Evolutionary conservation across 2,113 vertebrate species (phyloP).

Genomic region (Mormoops blainvillei): DNA sequence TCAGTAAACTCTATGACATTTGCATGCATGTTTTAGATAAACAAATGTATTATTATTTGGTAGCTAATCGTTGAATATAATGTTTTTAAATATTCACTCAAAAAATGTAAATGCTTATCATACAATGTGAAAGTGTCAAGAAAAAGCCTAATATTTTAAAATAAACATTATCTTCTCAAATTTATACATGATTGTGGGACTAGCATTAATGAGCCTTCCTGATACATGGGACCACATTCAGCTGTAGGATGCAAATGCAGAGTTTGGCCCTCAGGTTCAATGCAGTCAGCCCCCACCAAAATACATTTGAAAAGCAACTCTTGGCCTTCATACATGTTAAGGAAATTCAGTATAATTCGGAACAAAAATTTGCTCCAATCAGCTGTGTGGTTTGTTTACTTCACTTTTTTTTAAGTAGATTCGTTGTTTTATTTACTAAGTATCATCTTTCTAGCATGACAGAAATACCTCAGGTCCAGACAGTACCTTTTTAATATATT

Average conservation of each 20-base stretch:
- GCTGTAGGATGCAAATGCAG: background rate
- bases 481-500: background rate
- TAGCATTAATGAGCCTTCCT: background rate
- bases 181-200: background rate
- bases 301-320: background rate
- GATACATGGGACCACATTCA: background rate
- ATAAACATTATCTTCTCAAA: conserved; percentile 7
- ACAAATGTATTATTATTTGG: background rate
- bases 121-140: background rate
- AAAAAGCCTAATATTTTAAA: background rate
- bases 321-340: background rate
- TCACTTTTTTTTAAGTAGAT: background rate
- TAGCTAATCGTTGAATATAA: conserved; percentile 1
- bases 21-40: conserved; percentile 28
- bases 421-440: background rate
- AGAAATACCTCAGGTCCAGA: background rate
- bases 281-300: background rate
- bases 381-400: background rate
- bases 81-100: conserved; percentile 45
- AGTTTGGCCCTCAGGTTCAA: background rate
- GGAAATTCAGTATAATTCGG: background rate
- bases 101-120: conserved; percentile 19
- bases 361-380: background rate
- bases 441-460: background rate
- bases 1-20: background rate